Base-by-base conservation (phyloP, 1,140 invertebrate genomes). In the Cardiocondyla obscurior region DNA sequence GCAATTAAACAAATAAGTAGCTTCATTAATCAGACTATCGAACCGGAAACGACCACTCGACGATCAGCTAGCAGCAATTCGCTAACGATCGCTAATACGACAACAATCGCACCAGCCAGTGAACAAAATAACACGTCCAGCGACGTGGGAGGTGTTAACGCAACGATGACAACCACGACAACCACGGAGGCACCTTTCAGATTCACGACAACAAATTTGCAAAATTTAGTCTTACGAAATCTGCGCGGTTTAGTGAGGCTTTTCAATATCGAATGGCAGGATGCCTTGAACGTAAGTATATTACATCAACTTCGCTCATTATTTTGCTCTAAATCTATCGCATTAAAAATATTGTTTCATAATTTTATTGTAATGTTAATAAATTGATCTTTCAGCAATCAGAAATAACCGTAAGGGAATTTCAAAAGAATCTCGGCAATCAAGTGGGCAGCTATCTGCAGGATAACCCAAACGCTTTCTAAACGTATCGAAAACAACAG, bases 241-340 rank as follows among this genome's bases (percentile, higher is more conserved):
- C 53, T 95, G 16, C 87, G 90, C 73, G 95, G 95, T 5, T 85
- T 95, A 3, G 86, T 93, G 4, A 85, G 93, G 67, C 85, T 95
- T 0, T 95, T 94, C 55, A 94, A 95, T 51, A 92, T 95, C 44
- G 95, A 95, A 81, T 94, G 94, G 90, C 86, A 89, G n/a, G 94
- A 95, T 74, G 94, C 95, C 8, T 64, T 94, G 7, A 93, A 94
- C 82, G 94, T 95, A 87, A 93, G 91, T 87, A 10, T 72, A 46
- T 46, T 67, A 19, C 22, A 28, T 5, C 3, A 6, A 7, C 28
- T 72, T 42, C 2, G n/a, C 42, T 55, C 30, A 28, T 46, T 46
- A 44, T 67, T 42, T 62, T 33, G 16, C n/a, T 65, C 44, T 22
- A 0, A 16, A 14, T n/a, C 1, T 51, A 25, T 39, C 2, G 10